Evolutionary conservation across 2,113 vertebrate species (phyloP), one percentile per base, ranked within the genome.

Genomic region (Poecilia latipinna): DNA sequence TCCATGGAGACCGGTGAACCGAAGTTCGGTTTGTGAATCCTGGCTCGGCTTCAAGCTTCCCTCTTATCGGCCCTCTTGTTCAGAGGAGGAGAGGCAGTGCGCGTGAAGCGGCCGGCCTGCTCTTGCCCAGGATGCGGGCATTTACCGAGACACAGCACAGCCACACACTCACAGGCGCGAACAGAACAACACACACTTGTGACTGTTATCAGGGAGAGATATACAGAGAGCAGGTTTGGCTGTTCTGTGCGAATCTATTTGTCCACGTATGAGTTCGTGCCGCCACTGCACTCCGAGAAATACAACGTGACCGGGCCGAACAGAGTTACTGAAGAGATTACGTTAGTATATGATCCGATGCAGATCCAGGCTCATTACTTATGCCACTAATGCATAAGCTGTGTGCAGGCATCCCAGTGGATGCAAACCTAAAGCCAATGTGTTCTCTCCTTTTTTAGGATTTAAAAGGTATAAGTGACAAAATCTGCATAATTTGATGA

Each of bases 321-420:
- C 67, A 84, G 78, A 51, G 78, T 68, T 87, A 82, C 83, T 83
- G 85, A 24, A 54, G 35, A 81, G 68, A 84, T 87, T 4, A n/a
- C 0, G 0, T 86, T 87, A 81, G 79, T 69, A 71, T 70, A 63
- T 90, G 88, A 90, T 86, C 86, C 82, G 89, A 78, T 64, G 62
- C 86, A 65, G 68, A 61, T 67, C 82, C 69, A 72, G 68, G 66
- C 60, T 51, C 68, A 70, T 65, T 69, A 77, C 69, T 77, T 61
- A 13, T 26, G 65, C 57, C 48, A 57, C 63, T 51, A 61, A 69
- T 28, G 51, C 57, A 72, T 28, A 42, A 4, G 22, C 19, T 54
- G 17, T 33, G 60, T 37, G 54, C 61, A 81, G 32, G 80, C 61
- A 71, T 75, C 73, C 26, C 51, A 42, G 12, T 51, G 73, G 68